Evolutionary conservation across 2,113 vertebrate genomes (phyloP).

Genomic region (Tapirus terrestris): DNA sequence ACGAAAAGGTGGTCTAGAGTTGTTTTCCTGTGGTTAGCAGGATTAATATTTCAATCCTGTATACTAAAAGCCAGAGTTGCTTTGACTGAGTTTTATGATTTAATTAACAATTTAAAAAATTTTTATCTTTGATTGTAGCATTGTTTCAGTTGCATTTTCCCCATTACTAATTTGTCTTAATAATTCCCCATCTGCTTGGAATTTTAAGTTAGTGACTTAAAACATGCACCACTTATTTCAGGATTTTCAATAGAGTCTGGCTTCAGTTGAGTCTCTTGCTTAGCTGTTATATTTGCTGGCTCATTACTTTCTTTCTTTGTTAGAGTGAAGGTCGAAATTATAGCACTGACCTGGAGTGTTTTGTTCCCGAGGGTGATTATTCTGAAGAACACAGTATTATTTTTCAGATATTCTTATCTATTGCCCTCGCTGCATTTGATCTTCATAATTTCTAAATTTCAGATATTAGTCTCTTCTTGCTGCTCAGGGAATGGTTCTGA

Average conservation of each 20-base stretch:
- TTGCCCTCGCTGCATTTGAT: background rate
- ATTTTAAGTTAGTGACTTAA: conserved; percentile 7
- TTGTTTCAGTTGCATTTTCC: background rate
- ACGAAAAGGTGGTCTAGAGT: background rate
- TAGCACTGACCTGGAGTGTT: background rate
- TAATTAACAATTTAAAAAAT: background rate
- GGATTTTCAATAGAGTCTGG: background rate
- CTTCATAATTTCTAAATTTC: background rate
- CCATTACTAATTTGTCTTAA: background rate
- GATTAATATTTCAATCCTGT: background rate
- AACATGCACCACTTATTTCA: background rate
- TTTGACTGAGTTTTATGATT: background rate
- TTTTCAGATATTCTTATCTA: background rate
- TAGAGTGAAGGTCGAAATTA: background rate
- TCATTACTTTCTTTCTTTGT: conserved; percentile 42
- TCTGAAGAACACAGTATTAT: background rate
- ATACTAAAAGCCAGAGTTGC: background rate
- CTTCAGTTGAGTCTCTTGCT: background rate
- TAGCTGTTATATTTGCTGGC: background rate
- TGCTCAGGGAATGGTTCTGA: background rate
- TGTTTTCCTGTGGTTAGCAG: background rate
- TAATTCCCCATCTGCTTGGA: conserved; percentile 42
- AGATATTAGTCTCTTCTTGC: background rate
- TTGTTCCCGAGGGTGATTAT: background rate
- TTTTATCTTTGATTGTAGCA: background rate